Base-by-base conservation (phyloP, 2,797 vertebrate species). In the Glyptemys insculpta region DNA sequence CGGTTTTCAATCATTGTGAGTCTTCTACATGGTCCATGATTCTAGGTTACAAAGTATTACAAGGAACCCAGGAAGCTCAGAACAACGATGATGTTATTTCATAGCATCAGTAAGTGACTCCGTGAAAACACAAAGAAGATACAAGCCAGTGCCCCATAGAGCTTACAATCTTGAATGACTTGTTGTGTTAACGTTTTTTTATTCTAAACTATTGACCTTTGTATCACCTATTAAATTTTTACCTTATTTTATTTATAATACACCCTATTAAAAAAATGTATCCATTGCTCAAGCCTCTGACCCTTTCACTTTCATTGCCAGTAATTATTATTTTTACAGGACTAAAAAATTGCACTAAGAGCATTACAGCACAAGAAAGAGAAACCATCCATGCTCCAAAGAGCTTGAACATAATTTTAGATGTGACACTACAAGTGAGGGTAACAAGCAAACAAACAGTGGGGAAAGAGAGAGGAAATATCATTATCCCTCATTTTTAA, bases 21-120 rank as follows among this genome's bases (percentile, higher is more conserved):
- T 90, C 52, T 95, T 96, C 95, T 76, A 81, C n/a, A 81, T 72
- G 81, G 81, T 76, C 94, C 88, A 59, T 21, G 8, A 87, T 57
- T 95, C 74, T 85, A 94, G 89, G 93, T 92, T 93, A 85, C 89
- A 83, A 82, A 92, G 84, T 53, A 90, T 92, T 81, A 53, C 82
- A 84, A 94, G 90, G 57, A 94, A 93, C 89, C 74, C 82, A 92
- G 91, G 86, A 83, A 89, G 74, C 59, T 95, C 79, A 83, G 89
- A 81, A 81, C 91, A 92, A 94, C n/a, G 29, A 83, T 49, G 50
- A 86, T 72, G 81, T 16, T 44, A 78, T 92, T 92, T 95, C 90
- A 52, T 47, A 88, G 89, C 76, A 88, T 78, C 94, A 86, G 57
- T 76, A 91, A 93, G 37, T 41, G 37, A 37, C 19, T 25, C 19